A percentile compares a stretch with the other conserved stretches of the same genome.
Evolutionary conservation across 2,113 vertebrate genomes (phyloP).

Genomic region (Tenrec ecaudatus): DNA sequence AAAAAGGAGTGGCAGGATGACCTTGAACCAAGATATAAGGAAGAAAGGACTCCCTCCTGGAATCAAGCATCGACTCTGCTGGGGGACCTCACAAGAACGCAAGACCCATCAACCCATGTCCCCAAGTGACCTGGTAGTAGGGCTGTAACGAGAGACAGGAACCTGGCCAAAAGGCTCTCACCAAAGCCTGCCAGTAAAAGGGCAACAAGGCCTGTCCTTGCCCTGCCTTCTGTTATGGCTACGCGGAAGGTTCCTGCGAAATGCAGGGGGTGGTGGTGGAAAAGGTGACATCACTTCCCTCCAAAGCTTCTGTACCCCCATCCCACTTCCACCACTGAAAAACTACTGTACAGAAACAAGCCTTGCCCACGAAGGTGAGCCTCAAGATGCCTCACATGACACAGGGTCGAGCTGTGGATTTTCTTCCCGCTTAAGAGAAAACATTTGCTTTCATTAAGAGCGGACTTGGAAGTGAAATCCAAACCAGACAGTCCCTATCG

Average conservation of each 20-base stretch:
- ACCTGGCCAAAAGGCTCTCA: conserved; percentile 28
- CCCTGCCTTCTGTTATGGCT: background rate
- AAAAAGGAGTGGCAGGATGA: background rate
- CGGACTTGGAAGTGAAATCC: background rate
- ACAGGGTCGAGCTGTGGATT: background rate
- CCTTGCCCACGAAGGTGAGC: background rate
- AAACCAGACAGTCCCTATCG: background rate
- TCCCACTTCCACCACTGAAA: background rate
- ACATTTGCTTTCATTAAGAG: background rate
- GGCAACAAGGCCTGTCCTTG: conserved; percentile 6
- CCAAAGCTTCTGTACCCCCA: background rate
- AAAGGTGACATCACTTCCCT: conserved; percentile 8
- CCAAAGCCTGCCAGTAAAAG: background rate
- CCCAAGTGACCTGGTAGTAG: conserved; percentile 44
- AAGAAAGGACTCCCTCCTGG: background rate
- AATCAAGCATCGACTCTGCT: fast-evolving
- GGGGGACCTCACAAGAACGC: background rate
- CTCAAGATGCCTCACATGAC: background rate
- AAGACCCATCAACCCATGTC: conserved; percentile 20
- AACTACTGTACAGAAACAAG: background rate
- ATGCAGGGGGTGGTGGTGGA: background rate
- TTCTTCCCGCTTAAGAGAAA: background rate
- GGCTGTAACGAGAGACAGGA: conserved; percentile 30
- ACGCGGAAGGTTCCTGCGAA: background rate
- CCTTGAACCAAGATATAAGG: background rate